Evolutionary conservation across 2,113 vertebrate genomes (phyloP), one percentile per base, ranked within the genome.

Genomic region (Eurystomus gularis): DNA sequence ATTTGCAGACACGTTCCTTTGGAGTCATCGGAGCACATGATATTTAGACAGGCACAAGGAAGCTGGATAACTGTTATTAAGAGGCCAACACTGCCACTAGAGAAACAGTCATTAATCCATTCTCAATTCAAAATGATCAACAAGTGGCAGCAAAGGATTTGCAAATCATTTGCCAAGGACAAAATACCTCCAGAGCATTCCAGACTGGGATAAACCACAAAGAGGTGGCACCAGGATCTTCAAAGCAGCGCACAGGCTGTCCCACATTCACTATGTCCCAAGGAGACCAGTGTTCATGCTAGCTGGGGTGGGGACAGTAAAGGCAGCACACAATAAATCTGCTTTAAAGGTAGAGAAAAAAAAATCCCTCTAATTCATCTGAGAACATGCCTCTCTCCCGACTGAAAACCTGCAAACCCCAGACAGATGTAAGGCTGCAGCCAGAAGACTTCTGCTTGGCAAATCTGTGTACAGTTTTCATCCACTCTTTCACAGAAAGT

Each of bases 371-470:
- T 40, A 85, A 73, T 5, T 5, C 10, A 51, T 9, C 31, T 44
- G 51, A 84, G 55, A 84, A 77, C 35, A 37, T 28, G 26, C 31
- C 52, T 35, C 9, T n/a, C 31, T 78, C 28, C 44, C 69, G 28
- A 60, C 9, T 48, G 37, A 80, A 83, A 75, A 80, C 7, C 26
- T 91, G 39, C 37, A 62, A 72, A 68, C 61, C 18, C 14, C 39
- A 75, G 44, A 55, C 8, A 1, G 0, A 65, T 20, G 9, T 15
- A 8, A 6, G 7, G 31, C 4, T 40, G n/a, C 1, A 1, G 78
- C 13, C 17, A 69, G 5, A 65, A 49, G 31, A 25, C 35, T 78
- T 60, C 20, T 77, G 65, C 49, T 49, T 44, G 14, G 9, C 51
- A 80, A 62, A 14, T 23, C 10, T 61, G 12, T 2, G 0, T 13